Conservation (phyloP, 2,113 vertebrate genomes). For the Rissa tridactyla region DNA sequence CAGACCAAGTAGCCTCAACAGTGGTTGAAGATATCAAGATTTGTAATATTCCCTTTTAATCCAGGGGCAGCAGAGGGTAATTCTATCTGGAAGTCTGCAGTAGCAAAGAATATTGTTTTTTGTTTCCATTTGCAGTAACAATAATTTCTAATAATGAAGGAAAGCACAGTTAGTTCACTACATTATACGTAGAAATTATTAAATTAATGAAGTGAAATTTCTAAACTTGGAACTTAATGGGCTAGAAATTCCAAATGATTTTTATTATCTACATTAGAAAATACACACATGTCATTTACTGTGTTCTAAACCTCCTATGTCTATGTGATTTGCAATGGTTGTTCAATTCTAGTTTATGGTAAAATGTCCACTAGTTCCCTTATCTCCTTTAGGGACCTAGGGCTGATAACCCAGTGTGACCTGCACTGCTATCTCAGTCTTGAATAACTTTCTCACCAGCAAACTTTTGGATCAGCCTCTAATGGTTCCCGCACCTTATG, state of each 20-base stretch:
- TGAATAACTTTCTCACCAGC: neutral
- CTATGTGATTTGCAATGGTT: neutral
- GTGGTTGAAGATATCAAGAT: neutral
- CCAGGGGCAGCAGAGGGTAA: accelerated
- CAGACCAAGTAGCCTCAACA: neutral
- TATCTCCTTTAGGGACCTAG: neutral
- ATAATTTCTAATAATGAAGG: neutral
- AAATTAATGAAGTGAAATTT: neutral
- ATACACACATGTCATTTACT: neutral
- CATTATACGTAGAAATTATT: neutral
- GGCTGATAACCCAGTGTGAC: neutral
- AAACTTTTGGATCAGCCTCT: neutral
- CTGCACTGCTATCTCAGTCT: neutral
- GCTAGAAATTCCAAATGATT: accelerated
- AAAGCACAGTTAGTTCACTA: neutral
- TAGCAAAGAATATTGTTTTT: neutral
- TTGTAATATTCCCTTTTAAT: neutral
- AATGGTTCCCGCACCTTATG: neutral
- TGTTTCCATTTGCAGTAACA: neutral
- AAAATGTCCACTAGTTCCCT: accelerated
- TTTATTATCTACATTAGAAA: neutral
- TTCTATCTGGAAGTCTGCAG: neutral
- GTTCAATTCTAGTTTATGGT: neutral
- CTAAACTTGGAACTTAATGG: neutral
- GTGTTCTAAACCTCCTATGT: neutral